phyloP scores from a whole-genome alignment of 2,113 vertebrate species.

The Tragelaphus buxtoni region DNA sequence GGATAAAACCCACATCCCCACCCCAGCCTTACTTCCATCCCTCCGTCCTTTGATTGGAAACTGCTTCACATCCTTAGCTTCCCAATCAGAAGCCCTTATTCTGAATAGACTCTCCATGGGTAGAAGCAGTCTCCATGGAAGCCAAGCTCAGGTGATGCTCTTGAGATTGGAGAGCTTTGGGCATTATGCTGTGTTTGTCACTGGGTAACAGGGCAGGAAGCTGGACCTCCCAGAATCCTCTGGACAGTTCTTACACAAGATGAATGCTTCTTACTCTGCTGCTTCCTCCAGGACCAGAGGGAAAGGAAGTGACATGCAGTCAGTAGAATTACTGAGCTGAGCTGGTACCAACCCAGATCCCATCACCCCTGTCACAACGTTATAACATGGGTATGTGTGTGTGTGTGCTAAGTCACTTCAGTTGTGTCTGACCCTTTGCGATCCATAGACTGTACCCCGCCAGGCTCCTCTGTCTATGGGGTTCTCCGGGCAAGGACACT shows the following conservation, averaged over 20 bases:
- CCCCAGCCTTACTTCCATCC: no score
- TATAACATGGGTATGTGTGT: background rate
- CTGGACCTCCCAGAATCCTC: background rate
- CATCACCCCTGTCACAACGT: rapidly evolving
- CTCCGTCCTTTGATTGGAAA: background rate
- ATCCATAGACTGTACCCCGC: background rate
- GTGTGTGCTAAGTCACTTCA: background rate
- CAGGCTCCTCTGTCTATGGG: background rate
- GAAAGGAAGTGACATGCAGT: rapidly evolving
- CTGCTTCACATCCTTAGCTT: background rate
- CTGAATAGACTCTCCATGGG: background rate
- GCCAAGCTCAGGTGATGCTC: rapidly evolving
- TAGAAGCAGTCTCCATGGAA: background rate
- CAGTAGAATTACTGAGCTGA: rapidly evolving
- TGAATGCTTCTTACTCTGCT: rapidly evolving
- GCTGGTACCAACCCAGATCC: rapidly evolving
- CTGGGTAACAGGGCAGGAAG: rapidly evolving
- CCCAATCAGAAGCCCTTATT: rapidly evolving
- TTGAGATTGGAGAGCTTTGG: background rate
- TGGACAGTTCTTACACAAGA: no score
- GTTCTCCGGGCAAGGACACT: background rate
- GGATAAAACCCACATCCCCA: rapidly evolving
- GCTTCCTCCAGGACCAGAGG: rapidly evolving
- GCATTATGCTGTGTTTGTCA: background rate
- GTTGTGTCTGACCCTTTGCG: rapidly evolving